A percentile compares a stretch with the other conserved stretches of the same genome.
Evolutionary conservation across 2,113 vertebrate species (phyloP).

Genomic region (Nycticebus coucang): DNA sequence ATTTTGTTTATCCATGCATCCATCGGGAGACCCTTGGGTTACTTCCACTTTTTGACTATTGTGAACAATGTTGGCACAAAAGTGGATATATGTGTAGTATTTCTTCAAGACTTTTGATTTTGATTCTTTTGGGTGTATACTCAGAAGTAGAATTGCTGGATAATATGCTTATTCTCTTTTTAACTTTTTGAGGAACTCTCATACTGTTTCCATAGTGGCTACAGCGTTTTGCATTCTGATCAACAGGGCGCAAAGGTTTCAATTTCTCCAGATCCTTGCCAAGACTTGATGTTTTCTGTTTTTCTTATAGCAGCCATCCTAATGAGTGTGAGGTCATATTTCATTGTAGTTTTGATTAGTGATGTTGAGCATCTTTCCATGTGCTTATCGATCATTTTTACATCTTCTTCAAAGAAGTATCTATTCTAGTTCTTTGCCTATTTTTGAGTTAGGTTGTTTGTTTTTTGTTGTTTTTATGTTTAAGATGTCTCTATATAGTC

Average conservation of each 20-base stretch:
- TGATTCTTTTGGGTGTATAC: not conserved
- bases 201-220: not conserved
- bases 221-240: not conserved
- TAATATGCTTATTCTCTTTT: not conserved
- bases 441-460: not conserved
- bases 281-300: not conserved
- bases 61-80: not conserved
- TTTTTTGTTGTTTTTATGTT: not conserved
- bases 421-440: not conserved
- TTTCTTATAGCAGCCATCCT: not conserved
- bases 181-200: not conserved
- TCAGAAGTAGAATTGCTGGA: not conserved
- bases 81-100: not conserved
- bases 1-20: not conserved
- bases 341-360: not conserved
- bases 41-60: not conserved
- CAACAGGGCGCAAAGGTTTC: not conserved
- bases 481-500: not conserved
- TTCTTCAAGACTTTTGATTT: not conserved
- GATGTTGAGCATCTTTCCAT: not conserved
- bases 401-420: not conserved
- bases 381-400: not conserved
- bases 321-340: not conserved
- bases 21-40: not conserved
- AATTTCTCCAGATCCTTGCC: not conserved